A percentile compares a stretch with the other conserved stretches of the same genome.
Evolutionary conservation across 2,797 vertebrate genomes (phyloP).

Genomic region (Pseudochromis fuscus): DNA sequence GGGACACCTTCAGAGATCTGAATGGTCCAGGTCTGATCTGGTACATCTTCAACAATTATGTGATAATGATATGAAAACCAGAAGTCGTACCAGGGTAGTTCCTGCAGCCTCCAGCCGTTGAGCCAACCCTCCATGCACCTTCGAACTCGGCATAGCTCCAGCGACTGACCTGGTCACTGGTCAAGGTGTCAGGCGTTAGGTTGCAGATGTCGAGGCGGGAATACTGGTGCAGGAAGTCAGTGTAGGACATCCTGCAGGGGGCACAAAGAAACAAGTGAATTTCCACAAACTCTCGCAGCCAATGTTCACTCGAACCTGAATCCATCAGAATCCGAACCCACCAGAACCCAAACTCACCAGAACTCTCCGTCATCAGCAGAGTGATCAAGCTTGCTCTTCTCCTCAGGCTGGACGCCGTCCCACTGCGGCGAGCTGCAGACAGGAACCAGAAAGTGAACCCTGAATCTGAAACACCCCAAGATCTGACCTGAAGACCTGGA

Average conservation of each 20-base stretch:
- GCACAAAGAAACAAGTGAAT: no score
- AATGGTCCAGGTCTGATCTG: no score
- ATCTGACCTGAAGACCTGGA: neutral
- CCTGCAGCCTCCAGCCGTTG: constrained; percentile 75
- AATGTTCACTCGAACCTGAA: no score
- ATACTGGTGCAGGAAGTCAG: constrained; percentile 72
- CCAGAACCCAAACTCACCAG: no score
- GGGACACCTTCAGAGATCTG: no score
- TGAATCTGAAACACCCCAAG: no score
- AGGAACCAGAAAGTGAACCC: no score
- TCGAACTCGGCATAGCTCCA: constrained; percentile 72
- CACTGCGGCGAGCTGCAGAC: constrained; percentile 73
- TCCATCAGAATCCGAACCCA: no score
- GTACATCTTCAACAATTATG: no score
- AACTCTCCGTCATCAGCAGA: constrained; percentile 79
- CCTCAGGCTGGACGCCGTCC: constrained; percentile 52
- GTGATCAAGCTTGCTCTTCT: constrained; percentile 63
- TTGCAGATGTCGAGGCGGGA: constrained; percentile 80
- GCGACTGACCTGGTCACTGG: constrained; percentile 17
- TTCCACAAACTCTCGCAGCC: no score
- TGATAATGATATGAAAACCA: no score
- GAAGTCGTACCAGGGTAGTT: constrained; percentile 71
- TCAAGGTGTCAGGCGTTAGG: constrained; percentile 74
- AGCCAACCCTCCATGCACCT: constrained; percentile 74
- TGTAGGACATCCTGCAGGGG: constrained; percentile 71